phyloP scores from a whole-genome alignment of 2,797 vertebrate species.

The Acanthis flammea region DNA sequence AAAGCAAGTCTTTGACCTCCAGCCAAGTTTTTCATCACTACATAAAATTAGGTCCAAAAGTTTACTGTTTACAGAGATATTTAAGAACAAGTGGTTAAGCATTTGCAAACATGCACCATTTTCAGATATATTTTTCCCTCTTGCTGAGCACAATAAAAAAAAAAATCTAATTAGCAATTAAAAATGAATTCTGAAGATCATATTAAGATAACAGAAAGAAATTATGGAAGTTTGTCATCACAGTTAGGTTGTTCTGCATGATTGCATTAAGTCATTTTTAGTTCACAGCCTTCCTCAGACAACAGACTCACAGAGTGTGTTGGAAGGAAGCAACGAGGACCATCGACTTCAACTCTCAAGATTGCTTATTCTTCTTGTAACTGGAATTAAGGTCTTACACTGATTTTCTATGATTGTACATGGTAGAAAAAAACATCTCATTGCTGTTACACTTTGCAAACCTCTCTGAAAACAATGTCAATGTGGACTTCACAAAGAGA shows the following conservation, averaged over 20 bases:
- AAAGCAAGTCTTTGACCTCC: neutral
- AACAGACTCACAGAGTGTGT: neutral
- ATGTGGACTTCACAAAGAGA: neutral
- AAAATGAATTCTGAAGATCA: neutral
- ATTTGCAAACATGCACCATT: neutral
- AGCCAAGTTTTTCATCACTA: neutral
- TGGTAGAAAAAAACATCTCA: neutral
- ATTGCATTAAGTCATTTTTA: neutral
- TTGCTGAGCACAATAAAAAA: neutral
- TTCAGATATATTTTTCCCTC: neutral
- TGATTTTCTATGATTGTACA: neutral
- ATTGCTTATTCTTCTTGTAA: neutral
- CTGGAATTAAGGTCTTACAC: neutral
- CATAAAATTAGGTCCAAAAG: neutral
- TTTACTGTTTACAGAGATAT: neutral
- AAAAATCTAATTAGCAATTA: neutral
- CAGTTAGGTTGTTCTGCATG: neutral
- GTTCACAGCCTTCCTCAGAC: neutral
- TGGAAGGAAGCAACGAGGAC: neutral
- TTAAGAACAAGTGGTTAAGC: neutral
- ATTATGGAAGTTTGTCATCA: neutral
- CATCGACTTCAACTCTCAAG: rapidly evolving
- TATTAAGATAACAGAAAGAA: neutral
- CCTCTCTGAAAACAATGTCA: neutral
- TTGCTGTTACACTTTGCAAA: neutral